These are phyloP conservation scores for Anguilla pacifica DNA, from an alignment of 2,797 vertebrate species.

Conservation along the genomic window DNA sequence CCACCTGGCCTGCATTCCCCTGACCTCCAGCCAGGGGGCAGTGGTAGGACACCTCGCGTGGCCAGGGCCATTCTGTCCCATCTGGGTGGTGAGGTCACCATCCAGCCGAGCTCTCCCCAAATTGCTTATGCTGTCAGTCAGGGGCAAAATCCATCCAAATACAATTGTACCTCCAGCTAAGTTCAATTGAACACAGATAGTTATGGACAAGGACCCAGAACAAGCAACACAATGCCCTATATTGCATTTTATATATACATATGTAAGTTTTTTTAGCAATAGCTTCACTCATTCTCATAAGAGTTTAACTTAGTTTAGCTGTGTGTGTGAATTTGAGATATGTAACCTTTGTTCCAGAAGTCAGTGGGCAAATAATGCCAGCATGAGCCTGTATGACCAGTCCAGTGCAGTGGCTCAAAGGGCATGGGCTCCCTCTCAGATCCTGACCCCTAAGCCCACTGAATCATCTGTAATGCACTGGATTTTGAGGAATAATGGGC, in stretches of 20 bases:
- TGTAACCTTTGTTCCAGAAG: neutral
- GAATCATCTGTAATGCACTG: slow-evolving; percentile 28
- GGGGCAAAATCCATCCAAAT: neutral
- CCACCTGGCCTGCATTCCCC: neutral
- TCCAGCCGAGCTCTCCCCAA: neutral
- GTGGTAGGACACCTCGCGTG: neutral
- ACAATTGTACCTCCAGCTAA: neutral
- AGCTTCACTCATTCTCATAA: neutral
- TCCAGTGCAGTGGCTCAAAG: neutral
- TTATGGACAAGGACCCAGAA: neutral
- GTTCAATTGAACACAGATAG: neutral
- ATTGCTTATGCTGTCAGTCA: neutral
- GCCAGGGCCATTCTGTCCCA: neutral
- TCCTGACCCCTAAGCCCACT: slow-evolving; percentile 17
- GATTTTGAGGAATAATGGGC: slow-evolving; percentile 36
- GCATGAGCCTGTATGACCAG: neutral
- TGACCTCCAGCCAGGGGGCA: neutral
- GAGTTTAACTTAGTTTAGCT: neutral
- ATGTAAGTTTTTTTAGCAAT: neutral
- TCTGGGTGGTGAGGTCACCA: neutral
- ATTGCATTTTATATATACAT: neutral
- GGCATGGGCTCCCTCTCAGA: neutral
- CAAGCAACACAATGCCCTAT: neutral
- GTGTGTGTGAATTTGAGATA: neutral
- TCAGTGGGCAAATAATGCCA: slow-evolving; percentile 2